Percentiles rank a stretch among this genome's conserved stretches.
Evolutionary conservation across 2,113 vertebrate species (phyloP).

Genomic region (Phoxinus phoxinus): DNA sequence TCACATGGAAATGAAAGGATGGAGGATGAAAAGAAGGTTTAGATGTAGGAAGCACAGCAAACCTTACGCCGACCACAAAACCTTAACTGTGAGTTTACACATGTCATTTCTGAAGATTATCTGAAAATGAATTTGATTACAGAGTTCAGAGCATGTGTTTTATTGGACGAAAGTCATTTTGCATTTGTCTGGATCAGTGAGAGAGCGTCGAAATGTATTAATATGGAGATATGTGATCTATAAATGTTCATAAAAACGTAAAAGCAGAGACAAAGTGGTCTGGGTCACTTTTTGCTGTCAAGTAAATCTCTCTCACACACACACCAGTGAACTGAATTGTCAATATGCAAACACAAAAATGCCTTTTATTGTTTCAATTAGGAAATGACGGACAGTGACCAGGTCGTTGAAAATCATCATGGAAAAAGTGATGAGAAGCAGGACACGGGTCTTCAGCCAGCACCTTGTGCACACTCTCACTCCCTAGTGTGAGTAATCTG

Average conservation of each 20-base stretch:
- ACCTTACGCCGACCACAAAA: conserved; percentile 30
- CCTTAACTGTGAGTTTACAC: conserved; percentile 34
- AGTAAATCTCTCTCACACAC: not conserved
- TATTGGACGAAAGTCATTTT: not conserved
- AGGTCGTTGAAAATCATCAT: conserved; percentile 3
- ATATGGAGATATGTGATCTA: not conserved
- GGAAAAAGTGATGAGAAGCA: conserved; percentile 15
- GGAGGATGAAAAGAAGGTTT: conserved; percentile 42
- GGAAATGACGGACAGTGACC: conserved; percentile 12
- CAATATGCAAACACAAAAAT: not conserved
- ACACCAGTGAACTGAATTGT: not conserved
- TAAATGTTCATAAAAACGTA: not conserved
- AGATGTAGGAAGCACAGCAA: conserved; percentile 45
- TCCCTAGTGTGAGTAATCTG: conserved; percentile 35
- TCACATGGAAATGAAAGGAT: conserved; percentile 56
- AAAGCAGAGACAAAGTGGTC: not conserved
- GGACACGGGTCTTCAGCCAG: not conserved
- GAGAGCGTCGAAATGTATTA: conserved; percentile 4
- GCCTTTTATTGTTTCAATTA: conserved; percentile 15
- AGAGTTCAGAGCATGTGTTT: conserved; percentile 19
- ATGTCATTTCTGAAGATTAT: conserved; percentile 43
- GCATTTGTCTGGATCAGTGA: not conserved
- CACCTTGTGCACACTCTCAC: conserved; percentile 27
- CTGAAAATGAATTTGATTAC: conserved; percentile 34
- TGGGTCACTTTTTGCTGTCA: not conserved